Evolutionary conservation across 2,113 vertebrate genomes (phyloP), one percentile per base, ranked within the genome.

Genomic region (Pycnonotus jocosus): DNA sequence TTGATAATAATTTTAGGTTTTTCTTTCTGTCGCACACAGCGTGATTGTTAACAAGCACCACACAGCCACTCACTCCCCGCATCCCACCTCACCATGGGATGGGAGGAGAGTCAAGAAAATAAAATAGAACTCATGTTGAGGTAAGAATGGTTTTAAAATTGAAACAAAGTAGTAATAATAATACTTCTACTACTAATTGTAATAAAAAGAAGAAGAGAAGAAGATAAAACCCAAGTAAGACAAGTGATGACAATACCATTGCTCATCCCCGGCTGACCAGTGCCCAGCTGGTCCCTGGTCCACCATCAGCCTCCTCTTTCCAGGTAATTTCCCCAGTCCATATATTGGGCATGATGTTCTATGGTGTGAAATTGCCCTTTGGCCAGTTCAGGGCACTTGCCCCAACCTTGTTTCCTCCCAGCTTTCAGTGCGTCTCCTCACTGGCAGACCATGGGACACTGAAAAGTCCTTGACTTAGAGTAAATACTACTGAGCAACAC

Each of bases 311-410:
- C 35, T 38, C 16, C 48, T 35, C 24, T 18, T 56, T n/a, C 60
- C 31, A 42, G 44, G 8, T 20, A 5, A n/a, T 37, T 73, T 38
- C 12, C 35, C 35, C 33, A 44, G 27, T 33, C 47, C 28, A 24
- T 13, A 9, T 7, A 37, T 12, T 51, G 60, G 66, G 7, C 37
- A 33, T 42, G 60, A 14, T 0, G 0, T 20, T 37, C 51, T 38
- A 0, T 37, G 22, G 42, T 33, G 37, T 73, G 51, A 60, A 58
- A 58, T 33, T 73, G 44, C 15, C n/a, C 64, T 30, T n/a, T 53
- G n/a, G 47, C 28, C 51, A 65, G 8, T 44, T 57, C 22, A 33
- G 76, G 44, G 10, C 68, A 72, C 44, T 27, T 58, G 44, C n/a
- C 19, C 51, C 53, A 50, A n/a, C 44, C 19, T 1, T 20, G 27